phyloP scores from a whole-genome alignment of 2,113 vertebrate genomes.

The Fulica atra region DNA sequence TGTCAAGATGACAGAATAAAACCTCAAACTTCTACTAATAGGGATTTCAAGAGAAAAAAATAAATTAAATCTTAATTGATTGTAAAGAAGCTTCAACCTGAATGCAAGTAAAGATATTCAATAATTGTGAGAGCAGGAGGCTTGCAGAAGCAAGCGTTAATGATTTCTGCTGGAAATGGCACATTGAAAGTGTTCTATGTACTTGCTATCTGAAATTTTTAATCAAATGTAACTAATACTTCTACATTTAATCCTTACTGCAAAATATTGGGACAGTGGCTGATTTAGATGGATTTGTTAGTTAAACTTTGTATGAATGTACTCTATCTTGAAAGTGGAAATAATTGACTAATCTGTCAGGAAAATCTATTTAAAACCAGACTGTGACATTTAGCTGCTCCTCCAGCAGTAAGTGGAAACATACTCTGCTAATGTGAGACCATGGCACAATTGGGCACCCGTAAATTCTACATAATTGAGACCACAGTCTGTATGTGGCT shows the following conservation, averaged over 20 bases:
- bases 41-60: background rate
- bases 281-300: background rate
- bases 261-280: background rate
- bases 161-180: background rate
- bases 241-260: background rate
- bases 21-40: background rate
- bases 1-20: background rate
- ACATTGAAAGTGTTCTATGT: background rate
- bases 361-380: constrained; percentile 13
- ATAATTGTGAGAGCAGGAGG: background rate
- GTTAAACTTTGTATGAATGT: background rate
- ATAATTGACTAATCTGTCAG: constrained; percentile 19
- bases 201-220: background rate
- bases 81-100: background rate
- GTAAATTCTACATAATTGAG: background rate
- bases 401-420: background rate
- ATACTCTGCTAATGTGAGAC: background rate
- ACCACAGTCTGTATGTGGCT: background rate
- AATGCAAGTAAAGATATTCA: background rate
- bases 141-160: background rate
- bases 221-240: background rate
- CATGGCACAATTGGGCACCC: background rate
- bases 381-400: constrained; percentile 28
- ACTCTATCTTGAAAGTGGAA: background rate
- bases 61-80: background rate